phyloP scores from a whole-genome alignment of 1,140 invertebrate genomes.

The Bombus picipes region DNA sequence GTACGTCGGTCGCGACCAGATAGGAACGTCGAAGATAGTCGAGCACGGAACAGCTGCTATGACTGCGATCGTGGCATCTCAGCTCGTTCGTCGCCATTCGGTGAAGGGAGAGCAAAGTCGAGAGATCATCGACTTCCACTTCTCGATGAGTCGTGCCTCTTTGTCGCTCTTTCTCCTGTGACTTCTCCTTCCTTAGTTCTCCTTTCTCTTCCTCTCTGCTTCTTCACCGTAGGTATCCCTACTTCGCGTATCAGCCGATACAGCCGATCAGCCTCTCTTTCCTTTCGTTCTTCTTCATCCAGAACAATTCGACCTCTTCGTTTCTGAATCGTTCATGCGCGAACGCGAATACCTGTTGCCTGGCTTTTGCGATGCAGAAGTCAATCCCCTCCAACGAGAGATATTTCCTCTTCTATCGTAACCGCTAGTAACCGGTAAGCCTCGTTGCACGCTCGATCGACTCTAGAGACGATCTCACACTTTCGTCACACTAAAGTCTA shows the following conservation, averaged over 20 bases:
- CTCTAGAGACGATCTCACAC: slow-evolving; percentile 8
- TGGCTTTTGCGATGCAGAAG: slow-evolving; percentile 54
- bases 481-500: background rate
- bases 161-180: background rate
- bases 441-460: slow-evolving; percentile 11
- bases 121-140: slow-evolving; percentile 75
- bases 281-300: slow-evolving; percentile 55
- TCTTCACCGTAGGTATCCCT: background rate
- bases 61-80: slow-evolving; percentile 70
- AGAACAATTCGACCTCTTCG: slow-evolving; percentile 51
- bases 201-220: slow-evolving; percentile 9
- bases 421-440: background rate
- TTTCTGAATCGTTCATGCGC: slow-evolving; percentile 59
- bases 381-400: background rate
- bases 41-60: slow-evolving; percentile 57
- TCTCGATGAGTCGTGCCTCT: slow-evolving; percentile 44
- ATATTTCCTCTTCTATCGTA: slow-evolving; percentile 28
- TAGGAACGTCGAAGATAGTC: slow-evolving; percentile 36
- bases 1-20: slow-evolving; percentile 8
- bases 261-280: slow-evolving; percentile 29
- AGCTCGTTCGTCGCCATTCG: slow-evolving; percentile 67
- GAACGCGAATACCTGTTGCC: slow-evolving; percentile 54
- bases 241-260: background rate
- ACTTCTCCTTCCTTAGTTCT: background rate
- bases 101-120: slow-evolving; percentile 71